Conservation (phyloP, 2,797 vertebrate genomes). For the Lophius americanus region DNA sequence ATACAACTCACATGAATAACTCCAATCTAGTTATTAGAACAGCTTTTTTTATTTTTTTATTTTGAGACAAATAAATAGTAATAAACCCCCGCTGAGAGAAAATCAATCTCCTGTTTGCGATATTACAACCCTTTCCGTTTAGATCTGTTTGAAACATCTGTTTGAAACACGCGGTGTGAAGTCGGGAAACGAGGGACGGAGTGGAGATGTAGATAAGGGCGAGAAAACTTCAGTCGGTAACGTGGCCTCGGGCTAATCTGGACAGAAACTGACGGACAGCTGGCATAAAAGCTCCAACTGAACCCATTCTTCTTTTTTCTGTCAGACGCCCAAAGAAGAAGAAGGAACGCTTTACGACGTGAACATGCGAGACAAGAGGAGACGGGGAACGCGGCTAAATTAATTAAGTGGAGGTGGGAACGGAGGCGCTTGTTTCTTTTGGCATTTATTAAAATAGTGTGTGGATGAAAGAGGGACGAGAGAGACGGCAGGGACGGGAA, state of each 20-base stretch:
- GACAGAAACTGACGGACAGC: slow-evolving; percentile 56
- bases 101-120: slow-evolving; percentile 64
- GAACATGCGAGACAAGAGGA: slow-evolving; percentile 37
- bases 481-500: slow-evolving; percentile 34
- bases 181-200: slow-evolving; percentile 44
- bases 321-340: slow-evolving; percentile 19
- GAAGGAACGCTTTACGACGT: slow-evolving; percentile 48
- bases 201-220: slow-evolving; percentile 52
- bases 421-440: slow-evolving; percentile 39
- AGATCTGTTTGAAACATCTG: slow-evolving; percentile 40
- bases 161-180: slow-evolving; percentile 49
- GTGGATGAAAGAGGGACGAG: slow-evolving; percentile 40
- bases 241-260: slow-evolving; percentile 59
- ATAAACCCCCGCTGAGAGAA: slow-evolving; percentile 45
- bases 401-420: slow-evolving; percentile 57
- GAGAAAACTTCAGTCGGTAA: slow-evolving; percentile 46
- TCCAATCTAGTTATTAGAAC: slow-evolving; percentile 54
- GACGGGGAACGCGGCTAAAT: slow-evolving; percentile 43
- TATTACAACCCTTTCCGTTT: slow-evolving; percentile 67
- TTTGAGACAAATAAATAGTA: slow-evolving; percentile 8
- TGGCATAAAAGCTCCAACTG: slow-evolving; percentile 35
- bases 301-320: slow-evolving; percentile 23
- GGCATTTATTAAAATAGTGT: slow-evolving; percentile 29
- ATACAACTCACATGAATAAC: slow-evolving; percentile 48
- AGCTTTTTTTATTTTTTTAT: slow-evolving; percentile 45